Conservation (phyloP, 2,113 vertebrate genomes). For the Ovis aries region DNA sequence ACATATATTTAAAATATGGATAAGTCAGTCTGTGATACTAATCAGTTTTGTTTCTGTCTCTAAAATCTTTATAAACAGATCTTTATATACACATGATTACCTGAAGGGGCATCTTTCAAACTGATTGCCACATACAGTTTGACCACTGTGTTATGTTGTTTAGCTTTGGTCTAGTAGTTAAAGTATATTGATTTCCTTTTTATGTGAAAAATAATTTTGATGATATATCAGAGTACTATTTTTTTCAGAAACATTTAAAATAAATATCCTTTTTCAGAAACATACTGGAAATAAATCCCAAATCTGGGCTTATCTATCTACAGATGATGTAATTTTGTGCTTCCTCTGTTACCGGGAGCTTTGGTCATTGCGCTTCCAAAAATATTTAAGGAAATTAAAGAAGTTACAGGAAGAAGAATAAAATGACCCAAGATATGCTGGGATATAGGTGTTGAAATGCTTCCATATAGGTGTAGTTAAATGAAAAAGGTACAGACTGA, state of each 20-base stretch:
- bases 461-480: not conserved
- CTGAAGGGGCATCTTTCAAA: not conserved
- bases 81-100: not conserved
- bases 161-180: slow-evolving; percentile 11
- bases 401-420: not conserved
- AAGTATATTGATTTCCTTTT: slow-evolving; percentile 25
- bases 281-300: not conserved
- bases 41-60: not conserved
- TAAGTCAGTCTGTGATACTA: not conserved
- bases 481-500: not conserved
- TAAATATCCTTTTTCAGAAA: slow-evolving; percentile 11
- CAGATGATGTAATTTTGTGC: not conserved
- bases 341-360: not conserved
- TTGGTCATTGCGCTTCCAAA: slow-evolving; percentile 32
- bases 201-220: slow-evolving; percentile 23
- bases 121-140: not conserved
- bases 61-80: not conserved
- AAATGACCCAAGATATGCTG: not conserved
- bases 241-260: slow-evolving; percentile 33
- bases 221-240: not conserved
- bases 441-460: not conserved
- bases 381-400: not conserved
- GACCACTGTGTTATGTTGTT: not conserved
- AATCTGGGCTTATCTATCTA: not conserved
- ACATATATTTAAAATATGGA: not conserved